Evolutionary conservation across 2,888 invertebrate species (phyloP).

Genomic region (Amphiduros pacificus): DNA sequence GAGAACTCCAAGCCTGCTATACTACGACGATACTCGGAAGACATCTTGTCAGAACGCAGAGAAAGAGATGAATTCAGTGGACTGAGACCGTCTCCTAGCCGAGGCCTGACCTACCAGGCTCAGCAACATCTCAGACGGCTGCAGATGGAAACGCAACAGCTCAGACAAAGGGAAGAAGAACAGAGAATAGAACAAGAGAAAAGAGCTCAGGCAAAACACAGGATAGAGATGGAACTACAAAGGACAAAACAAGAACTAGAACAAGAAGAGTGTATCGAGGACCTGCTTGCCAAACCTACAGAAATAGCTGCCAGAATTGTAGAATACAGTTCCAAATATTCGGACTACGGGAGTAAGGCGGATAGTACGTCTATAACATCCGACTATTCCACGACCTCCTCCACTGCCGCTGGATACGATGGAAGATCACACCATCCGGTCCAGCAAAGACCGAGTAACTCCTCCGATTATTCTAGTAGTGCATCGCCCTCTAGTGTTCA

Average conservation of each 20-base stretch:
- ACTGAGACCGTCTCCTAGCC: no score
- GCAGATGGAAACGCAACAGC: conserved; percentile 19
- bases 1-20: conserved; percentile 23
- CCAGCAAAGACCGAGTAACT: background rate
- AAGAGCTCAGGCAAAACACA: conserved; percentile 11
- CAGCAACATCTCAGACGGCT: conserved; percentile 25
- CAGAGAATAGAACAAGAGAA: conserved; percentile 15
- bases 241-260: conserved; percentile 22
- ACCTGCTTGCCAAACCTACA: conserved; percentile 7
- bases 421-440: conserved; percentile 10
- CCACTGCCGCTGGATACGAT: conserved; percentile 12
- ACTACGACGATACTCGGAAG: conserved; percentile 19
- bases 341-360: conserved; percentile 12
- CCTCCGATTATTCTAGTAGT: conserved; percentile 22
- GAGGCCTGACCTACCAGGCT: conserved; percentile 4
- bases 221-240: conserved; percentile 21
- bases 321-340: conserved; percentile 12
- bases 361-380: conserved; percentile 28
- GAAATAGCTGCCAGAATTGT: conserved; percentile 1
- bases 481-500: conserved; percentile 14
- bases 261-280: conserved; percentile 18
- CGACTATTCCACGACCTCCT: conserved; percentile 32
- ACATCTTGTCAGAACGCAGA: conserved; percentile 5
- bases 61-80: conserved; percentile 7
- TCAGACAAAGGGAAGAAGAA: conserved; percentile 23